A percentile compares a stretch with the other conserved stretches of the same genome.
These are phyloP conservation scores for Aleiodes leptofemur DNA, from an alignment of 2,888 invertebrate species.

Conservation along the genomic window DNA sequence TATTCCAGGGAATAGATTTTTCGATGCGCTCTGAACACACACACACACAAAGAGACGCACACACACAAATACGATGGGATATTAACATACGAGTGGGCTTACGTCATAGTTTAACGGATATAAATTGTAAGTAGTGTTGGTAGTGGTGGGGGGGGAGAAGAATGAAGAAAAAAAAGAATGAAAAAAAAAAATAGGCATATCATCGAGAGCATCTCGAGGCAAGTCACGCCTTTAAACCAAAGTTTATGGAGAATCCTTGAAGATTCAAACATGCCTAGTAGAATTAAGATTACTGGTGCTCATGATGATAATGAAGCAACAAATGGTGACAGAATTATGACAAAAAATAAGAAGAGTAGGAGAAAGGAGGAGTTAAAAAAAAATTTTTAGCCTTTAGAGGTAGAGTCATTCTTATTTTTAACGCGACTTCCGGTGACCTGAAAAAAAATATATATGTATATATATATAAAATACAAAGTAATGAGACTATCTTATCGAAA, in stretches of 20 bases:
- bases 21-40: constrained; percentile 12
- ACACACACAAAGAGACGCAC: constrained; percentile 2
- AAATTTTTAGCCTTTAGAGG: no score
- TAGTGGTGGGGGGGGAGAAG: constrained; percentile 30
- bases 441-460: constrained; percentile 38
- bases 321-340: constrained; percentile 20
- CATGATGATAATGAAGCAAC: background rate
- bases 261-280: background rate
- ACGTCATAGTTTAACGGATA: constrained; percentile 57
- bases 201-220: constrained; percentile 62
- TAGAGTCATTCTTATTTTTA: constrained; percentile 10
- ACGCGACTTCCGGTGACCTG: constrained; percentile 58
- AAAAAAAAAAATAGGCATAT: constrained; percentile 53
- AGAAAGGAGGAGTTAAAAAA: no score
- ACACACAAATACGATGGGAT: constrained; percentile 44
- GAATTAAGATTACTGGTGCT: constrained; percentile 11
- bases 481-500: constrained; percentile 42
- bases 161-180: background rate
- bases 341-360: background rate
- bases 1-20: constrained; percentile 32
- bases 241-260: constrained; percentile 33
- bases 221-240: constrained; percentile 18
- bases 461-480: background rate
- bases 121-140: constrained; percentile 31
- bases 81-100: constrained; percentile 59